Conservation (phyloP, 2,113 vertebrate genomes). For the Suncus etruscus region DNA sequence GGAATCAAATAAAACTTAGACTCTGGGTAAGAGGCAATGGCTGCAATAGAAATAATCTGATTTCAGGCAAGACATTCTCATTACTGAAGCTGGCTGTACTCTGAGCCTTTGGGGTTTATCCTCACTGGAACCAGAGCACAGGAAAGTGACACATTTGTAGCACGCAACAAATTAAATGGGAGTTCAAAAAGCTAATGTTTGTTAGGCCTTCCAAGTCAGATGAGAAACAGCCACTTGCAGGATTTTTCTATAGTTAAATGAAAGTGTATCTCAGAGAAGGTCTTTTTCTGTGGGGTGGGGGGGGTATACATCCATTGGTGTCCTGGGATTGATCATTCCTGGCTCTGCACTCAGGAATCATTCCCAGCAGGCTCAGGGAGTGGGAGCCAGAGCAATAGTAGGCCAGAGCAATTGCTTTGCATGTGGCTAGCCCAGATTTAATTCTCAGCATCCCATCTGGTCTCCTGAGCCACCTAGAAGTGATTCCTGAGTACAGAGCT, state of each 20-base stretch:
- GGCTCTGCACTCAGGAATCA: no score
- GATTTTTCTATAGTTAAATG: constrained; percentile 38
- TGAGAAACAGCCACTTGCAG: constrained; percentile 43
- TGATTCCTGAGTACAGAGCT: no score
- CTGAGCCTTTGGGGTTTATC: constrained; percentile 1
- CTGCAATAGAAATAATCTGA: not conserved
- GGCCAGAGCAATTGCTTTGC: no score
- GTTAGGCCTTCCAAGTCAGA: constrained; percentile 20
- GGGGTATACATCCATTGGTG: no score
- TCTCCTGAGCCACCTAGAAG: no score
- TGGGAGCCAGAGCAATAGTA: no score
- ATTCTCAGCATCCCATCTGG: no score
- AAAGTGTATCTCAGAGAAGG: not conserved
- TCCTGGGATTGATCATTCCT: no score
- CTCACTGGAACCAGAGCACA: constrained; percentile 18
- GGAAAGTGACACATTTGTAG: not conserved
- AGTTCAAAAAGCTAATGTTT: not conserved
- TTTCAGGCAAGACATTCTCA: not conserved
- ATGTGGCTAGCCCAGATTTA: no score
- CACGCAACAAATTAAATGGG: not conserved
- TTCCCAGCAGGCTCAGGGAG: no score
- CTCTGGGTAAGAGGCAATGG: not conserved
- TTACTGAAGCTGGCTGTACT: not conserved
- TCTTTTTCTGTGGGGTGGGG: not conserved
- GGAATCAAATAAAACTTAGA: not conserved